Conservation (phyloP, 2,113 vertebrate genomes). For the Dunckerocampus dactyliophorus region DNA sequence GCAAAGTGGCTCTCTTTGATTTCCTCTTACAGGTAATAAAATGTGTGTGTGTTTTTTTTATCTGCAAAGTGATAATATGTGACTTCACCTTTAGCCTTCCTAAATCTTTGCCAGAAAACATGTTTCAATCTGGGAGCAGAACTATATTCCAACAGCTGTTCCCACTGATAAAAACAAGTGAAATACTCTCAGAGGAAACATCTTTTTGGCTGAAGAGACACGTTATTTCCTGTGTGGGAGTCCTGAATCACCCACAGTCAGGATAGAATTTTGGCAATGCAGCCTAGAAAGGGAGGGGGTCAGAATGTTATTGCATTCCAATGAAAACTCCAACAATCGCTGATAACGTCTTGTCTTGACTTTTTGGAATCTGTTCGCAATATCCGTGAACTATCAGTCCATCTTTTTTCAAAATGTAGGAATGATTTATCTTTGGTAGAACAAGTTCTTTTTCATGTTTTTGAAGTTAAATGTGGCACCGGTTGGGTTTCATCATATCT, state of each 20-base stretch:
- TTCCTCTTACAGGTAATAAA: constrained; percentile 88
- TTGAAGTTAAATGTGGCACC: too few relatives aligned
- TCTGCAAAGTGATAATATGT: not conserved
- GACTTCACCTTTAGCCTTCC: not conserved
- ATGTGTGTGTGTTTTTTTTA: not conserved
- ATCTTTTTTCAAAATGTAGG: too few relatives aligned
- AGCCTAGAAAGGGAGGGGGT: not conserved
- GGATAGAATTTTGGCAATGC: constrained; percentile 9
- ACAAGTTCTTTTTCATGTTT: too few relatives aligned
- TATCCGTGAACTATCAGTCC: too few relatives aligned
- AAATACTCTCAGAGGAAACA: constrained; percentile 16
- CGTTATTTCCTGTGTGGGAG: constrained; percentile 38
- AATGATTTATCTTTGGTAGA: too few relatives aligned
- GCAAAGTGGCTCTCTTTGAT: constrained; percentile 91
- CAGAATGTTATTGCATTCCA: not conserved
- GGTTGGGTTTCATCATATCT: too few relatives aligned
- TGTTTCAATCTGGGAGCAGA: not conserved
- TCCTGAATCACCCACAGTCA: not conserved
- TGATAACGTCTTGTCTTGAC: too few relatives aligned
- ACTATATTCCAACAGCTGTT: constrained; percentile 18
- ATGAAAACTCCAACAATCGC: not conserved
- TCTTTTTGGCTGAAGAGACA: constrained; percentile 15
- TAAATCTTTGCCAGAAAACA: not conserved
- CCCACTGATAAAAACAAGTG: not conserved
- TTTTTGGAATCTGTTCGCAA: too few relatives aligned